Conservation (phyloP, 2,888 invertebrate species). For the Melanostoma mellinum region DNA sequence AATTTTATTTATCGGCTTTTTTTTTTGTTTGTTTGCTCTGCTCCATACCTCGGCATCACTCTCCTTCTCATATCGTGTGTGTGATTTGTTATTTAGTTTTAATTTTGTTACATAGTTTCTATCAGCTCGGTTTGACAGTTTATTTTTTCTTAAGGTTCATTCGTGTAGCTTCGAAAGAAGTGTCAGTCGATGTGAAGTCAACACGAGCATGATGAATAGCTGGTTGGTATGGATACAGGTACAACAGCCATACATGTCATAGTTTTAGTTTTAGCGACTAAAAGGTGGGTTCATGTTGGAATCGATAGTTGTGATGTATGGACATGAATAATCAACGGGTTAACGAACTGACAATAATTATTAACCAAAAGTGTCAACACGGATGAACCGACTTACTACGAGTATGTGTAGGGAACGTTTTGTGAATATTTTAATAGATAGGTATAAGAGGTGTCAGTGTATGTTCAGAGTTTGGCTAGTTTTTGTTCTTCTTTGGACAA, state of each 20-base stretch:
- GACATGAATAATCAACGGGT: conserved; percentile 24
- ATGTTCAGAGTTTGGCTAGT: neutral
- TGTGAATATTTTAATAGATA: conserved; percentile 35
- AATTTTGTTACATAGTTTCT: conserved; percentile 53
- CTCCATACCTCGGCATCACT: neutral
- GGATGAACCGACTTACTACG: conserved; percentile 13
- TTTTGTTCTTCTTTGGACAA: neutral
- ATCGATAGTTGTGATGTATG: conserved; percentile 26
- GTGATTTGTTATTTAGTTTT: conserved; percentile 49
- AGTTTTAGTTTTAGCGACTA: neutral
- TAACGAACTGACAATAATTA: conserved; percentile 25
- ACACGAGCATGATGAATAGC: conserved; percentile 45
- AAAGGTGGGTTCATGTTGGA: conserved; percentile 40
- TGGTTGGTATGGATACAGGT: conserved; percentile 13
- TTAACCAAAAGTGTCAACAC: conserved; percentile 22
- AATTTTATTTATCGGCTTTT: conserved; percentile 34
- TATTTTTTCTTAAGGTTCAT: neutral
- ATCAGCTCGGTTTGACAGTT: conserved; percentile 47
- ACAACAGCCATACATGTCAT: neutral
- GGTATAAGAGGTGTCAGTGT: conserved; percentile 1
- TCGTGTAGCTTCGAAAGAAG: conserved; percentile 32
- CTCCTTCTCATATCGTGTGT: neutral
- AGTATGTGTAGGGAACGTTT: conserved; percentile 15
- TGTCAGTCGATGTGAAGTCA: conserved; percentile 45
- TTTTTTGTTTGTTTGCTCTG: neutral